Conservation (phyloP, 1,140 invertebrate genomes). For the Macrobrachium nipponense region DNA sequence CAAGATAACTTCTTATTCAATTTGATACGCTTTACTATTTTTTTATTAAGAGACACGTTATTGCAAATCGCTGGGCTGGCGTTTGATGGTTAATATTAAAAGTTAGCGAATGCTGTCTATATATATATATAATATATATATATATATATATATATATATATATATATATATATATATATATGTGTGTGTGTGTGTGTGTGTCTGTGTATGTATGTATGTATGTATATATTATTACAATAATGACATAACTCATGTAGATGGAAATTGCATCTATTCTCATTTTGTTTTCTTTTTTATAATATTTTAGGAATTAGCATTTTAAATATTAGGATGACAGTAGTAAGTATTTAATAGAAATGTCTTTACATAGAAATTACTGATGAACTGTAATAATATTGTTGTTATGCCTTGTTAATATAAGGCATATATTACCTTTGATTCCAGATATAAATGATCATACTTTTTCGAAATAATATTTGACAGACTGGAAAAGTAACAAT, state of each 20-base stretch:
- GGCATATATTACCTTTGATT: background rate
- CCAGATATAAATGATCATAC: background rate
- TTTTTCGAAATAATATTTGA: background rate
- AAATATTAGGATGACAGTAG: too few relatives aligned
- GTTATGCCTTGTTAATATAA: too few relatives aligned
- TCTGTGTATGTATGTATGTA: background rate
- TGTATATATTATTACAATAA: background rate
- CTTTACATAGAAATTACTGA: too few relatives aligned
- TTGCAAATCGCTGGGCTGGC: too few relatives aligned
- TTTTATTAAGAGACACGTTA: slow-evolving; percentile 2
- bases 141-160: slow-evolving; percentile 13
- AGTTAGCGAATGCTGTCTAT: too few relatives aligned
- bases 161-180: slow-evolving; percentile 9
- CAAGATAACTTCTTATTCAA: background rate
- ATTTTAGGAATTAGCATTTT: too few relatives aligned
- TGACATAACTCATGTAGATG: too few relatives aligned
- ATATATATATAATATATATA: slow-evolving; percentile 4
- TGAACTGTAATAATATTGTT: too few relatives aligned
- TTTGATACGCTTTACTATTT: background rate
- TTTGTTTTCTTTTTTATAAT: too few relatives aligned
- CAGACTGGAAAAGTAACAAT: background rate
- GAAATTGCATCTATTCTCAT: too few relatives aligned
- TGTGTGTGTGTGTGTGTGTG: background rate
- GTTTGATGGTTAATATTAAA: too few relatives aligned
- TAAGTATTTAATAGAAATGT: too few relatives aligned